These are phyloP conservation scores for Sebastes goodei DNA, from an alignment of 2,797 vertebrate species.

Conservation along the genomic window DNA sequence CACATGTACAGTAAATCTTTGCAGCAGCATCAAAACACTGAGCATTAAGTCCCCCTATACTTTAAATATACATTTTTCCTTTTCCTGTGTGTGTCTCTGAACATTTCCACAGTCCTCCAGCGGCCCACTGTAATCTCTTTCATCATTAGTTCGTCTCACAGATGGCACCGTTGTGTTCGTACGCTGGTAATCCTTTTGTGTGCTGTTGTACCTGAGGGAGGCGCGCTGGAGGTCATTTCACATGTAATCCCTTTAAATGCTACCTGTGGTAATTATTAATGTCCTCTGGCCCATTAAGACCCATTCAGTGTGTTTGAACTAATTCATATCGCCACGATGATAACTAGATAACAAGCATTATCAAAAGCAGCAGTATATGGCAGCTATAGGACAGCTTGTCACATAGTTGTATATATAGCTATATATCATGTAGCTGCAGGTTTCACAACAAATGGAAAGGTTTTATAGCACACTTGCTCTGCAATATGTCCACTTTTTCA, in stretches of 20 bases:
- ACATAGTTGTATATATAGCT: neutral
- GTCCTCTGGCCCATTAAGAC: slow-evolving; percentile 57
- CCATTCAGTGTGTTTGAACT: slow-evolving; percentile 15
- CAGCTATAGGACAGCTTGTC: neutral
- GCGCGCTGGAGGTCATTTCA: slow-evolving; percentile 46
- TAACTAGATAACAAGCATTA: neutral
- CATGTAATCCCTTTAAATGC: slow-evolving; percentile 71
- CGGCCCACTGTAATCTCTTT: slow-evolving; percentile 56
- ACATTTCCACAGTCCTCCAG: slow-evolving; percentile 47
- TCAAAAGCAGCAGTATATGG: slow-evolving; percentile 1
- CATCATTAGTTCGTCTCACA: slow-evolving; percentile 44
- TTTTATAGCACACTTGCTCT: neutral
- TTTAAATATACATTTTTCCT: slow-evolving; percentile 23
- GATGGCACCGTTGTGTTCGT: slow-evolving; percentile 47
- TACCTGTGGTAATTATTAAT: slow-evolving; percentile 62
- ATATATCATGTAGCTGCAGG: neutral
- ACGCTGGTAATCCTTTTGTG: slow-evolving; percentile 58
- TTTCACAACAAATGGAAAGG: neutral
- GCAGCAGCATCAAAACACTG: slow-evolving; percentile 23
- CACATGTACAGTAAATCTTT: slow-evolving; percentile 17
- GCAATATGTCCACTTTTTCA: too few relatives aligned
- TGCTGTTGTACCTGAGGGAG: slow-evolving; percentile 31
- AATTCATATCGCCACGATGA: slow-evolving; percentile 5
- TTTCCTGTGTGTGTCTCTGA: slow-evolving; percentile 61
- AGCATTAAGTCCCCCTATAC: slow-evolving; percentile 25